Base-by-base conservation (phyloP, 1,140 invertebrate species). In the Myzus persicae region DNA sequence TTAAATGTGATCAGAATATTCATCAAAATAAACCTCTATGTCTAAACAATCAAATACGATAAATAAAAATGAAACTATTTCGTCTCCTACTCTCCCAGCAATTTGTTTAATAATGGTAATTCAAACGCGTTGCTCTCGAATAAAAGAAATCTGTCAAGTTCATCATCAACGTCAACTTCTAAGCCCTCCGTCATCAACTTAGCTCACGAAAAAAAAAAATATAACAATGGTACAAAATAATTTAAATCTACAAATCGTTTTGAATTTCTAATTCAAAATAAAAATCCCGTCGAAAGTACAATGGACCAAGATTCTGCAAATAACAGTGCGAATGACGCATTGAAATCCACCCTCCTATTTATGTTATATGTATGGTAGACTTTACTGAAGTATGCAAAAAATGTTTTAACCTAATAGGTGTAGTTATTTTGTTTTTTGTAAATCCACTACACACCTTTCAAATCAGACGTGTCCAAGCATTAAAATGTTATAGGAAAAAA, bases 71-170 rank as follows among this genome's bases (percentile, higher is more conserved):
- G 14, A 76, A 76, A 18, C 31, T n/a, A n/a, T n/a, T 14, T n/a
- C 59, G 59, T 76, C 11, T 6, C 59, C n/a, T 4, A n/a, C 59
- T 67, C 31, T n/a, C 14, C 14, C 18, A 0, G 5, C 1, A 36
- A 76, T 76, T n/a, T n/a, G 18, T 76, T n/a, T 67, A 67, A n/a
- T 31, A 20, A 76, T 76, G 36, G 59, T 76, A 76, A 76, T 76
- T 76, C 31, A n/a, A 76, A 76, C 31, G 59, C 59, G 14, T 18
- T 18, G 59, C 59, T n/a, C 31, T 67, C 14, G n/a, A 76, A 76
- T 76, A 76, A 76, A 76, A 76, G n/a, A 76, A n/a, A 76, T n/a
- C 59, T 76, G 31, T 76, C 31, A 76, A 76, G 59, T 76, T 76
- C n/a, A 14, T 76, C n/a, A 76, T 18, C n/a, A 76, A 76, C 14